phyloP scores from a whole-genome alignment of 1,140 invertebrate species.

The roundworm (Caenorhabditis elegans) region WBcel235 BX284604.4:11524501-11525000 shows the following conservation, averaged over 20 bases:
- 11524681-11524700: neutral
- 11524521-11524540: neutral
- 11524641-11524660: slow-evolving; percentile 4
- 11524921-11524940: no score
- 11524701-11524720: neutral
- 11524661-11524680: neutral
- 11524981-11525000: no score
- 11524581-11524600: no score
- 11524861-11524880: slow-evolving; percentile 7
- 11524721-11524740: neutral
- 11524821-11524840: neutral
- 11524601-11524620: no score
- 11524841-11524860: neutral
- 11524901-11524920: neutral
- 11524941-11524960: no score
- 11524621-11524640: neutral
- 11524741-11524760: neutral
- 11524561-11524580: neutral
- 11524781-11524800: neutral
- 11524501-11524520: slow-evolving; percentile 10
- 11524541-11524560: neutral
- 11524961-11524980: no score
- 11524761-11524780: neutral
- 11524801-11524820: neutral
- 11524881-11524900: neutral